Evolutionary conservation across 2,888 invertebrate genomes (phyloP).

Genomic region (Prosapia bicincta): DNA sequence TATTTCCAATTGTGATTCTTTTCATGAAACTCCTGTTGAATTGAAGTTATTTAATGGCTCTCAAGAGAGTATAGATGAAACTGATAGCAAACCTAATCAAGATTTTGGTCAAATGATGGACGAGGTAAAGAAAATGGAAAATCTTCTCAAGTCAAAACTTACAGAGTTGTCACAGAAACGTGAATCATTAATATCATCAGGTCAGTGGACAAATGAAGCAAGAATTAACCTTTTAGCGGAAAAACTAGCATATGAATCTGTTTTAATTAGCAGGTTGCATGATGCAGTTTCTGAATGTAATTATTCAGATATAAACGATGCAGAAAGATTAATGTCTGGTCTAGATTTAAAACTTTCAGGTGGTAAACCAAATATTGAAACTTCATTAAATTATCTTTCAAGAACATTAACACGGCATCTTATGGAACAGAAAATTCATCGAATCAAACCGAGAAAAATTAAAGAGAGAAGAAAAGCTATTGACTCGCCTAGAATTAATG

Average conservation of each 20-base stretch:
- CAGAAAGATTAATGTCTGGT: slow-evolving; percentile 69
- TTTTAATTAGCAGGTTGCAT: slow-evolving; percentile 64
- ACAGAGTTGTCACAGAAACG: slow-evolving; percentile 65
- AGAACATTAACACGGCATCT: slow-evolving; percentile 66
- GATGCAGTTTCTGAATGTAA: slow-evolving; percentile 61
- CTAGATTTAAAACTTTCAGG: slow-evolving; percentile 65
- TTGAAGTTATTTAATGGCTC: slow-evolving; percentile 35
- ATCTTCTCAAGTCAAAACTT: slow-evolving; percentile 64
- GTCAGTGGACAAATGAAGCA: slow-evolving; percentile 63
- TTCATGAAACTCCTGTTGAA: slow-evolving; percentile 22
- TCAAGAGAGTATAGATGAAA: slow-evolving; percentile 34
- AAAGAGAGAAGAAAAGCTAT: slow-evolving; percentile 33
- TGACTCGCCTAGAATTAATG: slow-evolving; percentile 25
- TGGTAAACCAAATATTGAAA: slow-evolving; percentile 48
- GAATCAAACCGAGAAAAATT: slow-evolving; percentile 34
- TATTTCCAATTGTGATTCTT: slow-evolving; percentile 10
- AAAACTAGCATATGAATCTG: slow-evolving; percentile 75
- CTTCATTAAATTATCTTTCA: slow-evolving; percentile 65
- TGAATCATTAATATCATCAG: slow-evolving; percentile 60
- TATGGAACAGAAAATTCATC: slow-evolving; percentile 41
- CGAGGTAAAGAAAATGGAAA: slow-evolving; percentile 53
- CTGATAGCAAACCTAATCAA: slow-evolving; percentile 32
- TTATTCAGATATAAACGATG: slow-evolving; percentile 54
- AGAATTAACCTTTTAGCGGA: slow-evolving; percentile 71
- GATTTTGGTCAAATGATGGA: slow-evolving; percentile 29